Evolutionary conservation across 2,888 invertebrate genomes (phyloP), one percentile per base, ranked within the genome.

Genomic region (Rhagophthalmus giganteus): DNA sequence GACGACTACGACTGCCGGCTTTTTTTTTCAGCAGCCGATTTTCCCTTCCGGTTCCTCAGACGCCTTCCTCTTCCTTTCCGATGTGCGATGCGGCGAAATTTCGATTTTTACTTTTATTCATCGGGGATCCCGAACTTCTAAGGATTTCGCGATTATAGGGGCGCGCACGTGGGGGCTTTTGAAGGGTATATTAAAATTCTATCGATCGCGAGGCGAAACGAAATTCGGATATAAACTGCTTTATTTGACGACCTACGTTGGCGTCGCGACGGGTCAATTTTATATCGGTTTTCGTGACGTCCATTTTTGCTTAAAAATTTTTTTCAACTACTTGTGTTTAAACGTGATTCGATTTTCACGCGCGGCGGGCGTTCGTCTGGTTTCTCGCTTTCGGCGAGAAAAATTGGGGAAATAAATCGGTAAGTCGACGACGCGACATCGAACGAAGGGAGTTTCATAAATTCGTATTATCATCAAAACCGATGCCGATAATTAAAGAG

Each of bases 61-160:
- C 47, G 40, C 14, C 47, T 35, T 47, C 48, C 32, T 35, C 35
- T 39, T 50, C 44, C 42, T 33, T 38, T 45, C 26, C 26, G 26
- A 16, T 15, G 28, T 30, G 40, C n/a, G n/a, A n/a, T n/a, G n/a
- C n/a, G 33, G 14, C 16, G 11, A 24, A 20, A 35, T 20, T 42
- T 49, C 45, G 40, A 52, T 41, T 52, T 46, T 52, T 48, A 41
- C 27, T 48, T n/a, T n/a, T 30, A 27, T 50, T 48, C 48, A 48
- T 48, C 31, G 34, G n/a, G n/a, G 40, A 48, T 39, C 20, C 25
- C 41, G 20, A 38, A 11, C 24, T 16, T 47, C 25, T 32, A 33
- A 47, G 28, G 46, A 32, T 31, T 31, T 16, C 28, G 8, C 20
- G 35, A 25, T 30, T 40, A 40, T 3, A n/a, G n/a, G 9, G 27